phyloP scores from a whole-genome alignment of 2,888 invertebrate genomes.

The Drosophila histrio region DNA sequence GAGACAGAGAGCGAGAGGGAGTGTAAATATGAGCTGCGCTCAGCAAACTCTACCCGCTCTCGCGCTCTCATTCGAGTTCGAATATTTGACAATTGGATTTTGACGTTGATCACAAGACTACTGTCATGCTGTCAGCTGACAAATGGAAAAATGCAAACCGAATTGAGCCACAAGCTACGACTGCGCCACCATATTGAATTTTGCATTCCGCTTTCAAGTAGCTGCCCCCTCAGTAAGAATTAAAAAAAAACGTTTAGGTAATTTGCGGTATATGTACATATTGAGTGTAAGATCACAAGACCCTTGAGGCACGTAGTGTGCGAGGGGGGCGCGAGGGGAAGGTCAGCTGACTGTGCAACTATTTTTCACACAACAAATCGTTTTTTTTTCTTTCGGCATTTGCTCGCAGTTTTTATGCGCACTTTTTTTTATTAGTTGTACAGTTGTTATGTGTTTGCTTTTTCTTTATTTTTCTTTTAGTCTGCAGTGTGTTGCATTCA shows the following conservation, averaged over 20 bases:
- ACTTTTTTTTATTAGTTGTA: conserved; percentile 36
- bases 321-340: conserved; percentile 28
- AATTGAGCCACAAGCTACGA: conserved; percentile 26
- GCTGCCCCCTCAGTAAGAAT: background rate
- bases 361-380: conserved; percentile 36
- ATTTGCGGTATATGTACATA: background rate
- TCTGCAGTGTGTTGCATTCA: conserved; percentile 50
- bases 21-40: conserved; percentile 12
- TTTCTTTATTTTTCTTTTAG: background rate
- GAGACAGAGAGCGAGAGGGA: background rate
- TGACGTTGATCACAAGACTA: conserved; percentile 81
- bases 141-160: conserved; percentile 53
- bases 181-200: conserved; percentile 60
- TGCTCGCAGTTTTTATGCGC: conserved; percentile 23
- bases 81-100: conserved; percentile 74
- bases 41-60: conserved; percentile 9
- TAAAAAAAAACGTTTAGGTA: background rate
- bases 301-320: conserved; percentile 18
- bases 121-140: conserved; percentile 80
- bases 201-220: conserved; percentile 9
- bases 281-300: conserved; percentile 62
- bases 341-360: conserved; percentile 69
- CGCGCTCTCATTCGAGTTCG: conserved; percentile 65
- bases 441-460: conserved; percentile 10
- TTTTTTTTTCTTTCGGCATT: conserved; percentile 2